Percentiles rank a stretch among this genome's conserved stretches.
Evolutionary conservation across 2,113 vertebrate genomes (phyloP).

Genomic region (Nibea albiflora): DNA sequence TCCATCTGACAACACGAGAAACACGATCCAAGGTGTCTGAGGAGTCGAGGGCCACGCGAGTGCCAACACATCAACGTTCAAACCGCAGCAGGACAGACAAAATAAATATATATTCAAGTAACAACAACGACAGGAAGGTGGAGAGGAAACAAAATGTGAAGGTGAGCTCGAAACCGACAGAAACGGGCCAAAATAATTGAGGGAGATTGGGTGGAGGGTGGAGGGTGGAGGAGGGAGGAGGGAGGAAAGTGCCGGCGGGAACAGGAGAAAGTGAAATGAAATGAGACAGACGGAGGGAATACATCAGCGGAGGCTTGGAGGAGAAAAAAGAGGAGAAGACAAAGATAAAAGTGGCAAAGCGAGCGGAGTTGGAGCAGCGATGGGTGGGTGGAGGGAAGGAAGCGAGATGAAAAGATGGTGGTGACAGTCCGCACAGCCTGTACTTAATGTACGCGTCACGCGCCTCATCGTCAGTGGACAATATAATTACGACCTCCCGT

Average conservation of each 20-base stretch:
- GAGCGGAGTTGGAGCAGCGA: neutral
- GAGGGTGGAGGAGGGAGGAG: neutral
- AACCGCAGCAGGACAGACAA: neutral
- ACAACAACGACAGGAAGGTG: neutral
- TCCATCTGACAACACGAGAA: neutral
- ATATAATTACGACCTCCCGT: neutral
- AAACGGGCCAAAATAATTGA: conserved; percentile 22
- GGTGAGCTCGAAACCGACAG: neutral
- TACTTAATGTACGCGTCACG: conserved; percentile 1
- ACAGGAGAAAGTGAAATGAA: conserved; percentile 21
- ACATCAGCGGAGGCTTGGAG: neutral
- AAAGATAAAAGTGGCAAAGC: conserved; percentile 7
- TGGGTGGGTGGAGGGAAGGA: neutral
- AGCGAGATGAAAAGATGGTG: conserved; percentile 22
- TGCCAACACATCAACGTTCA: neutral
- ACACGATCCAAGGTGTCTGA: neutral
- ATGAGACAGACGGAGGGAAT: neutral
- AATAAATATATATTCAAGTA: neutral
- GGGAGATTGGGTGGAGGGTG: conserved; percentile 9
- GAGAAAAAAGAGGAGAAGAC: neutral
- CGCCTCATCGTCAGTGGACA: neutral
- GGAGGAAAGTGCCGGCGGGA: neutral
- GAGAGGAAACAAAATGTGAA: neutral
- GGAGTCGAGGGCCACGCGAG: neutral
- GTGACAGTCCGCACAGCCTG: neutral